These are phyloP conservation scores for Okapia johnstoni DNA, from an alignment of 2,113 vertebrate genomes.

Conservation along the genomic window DNA sequence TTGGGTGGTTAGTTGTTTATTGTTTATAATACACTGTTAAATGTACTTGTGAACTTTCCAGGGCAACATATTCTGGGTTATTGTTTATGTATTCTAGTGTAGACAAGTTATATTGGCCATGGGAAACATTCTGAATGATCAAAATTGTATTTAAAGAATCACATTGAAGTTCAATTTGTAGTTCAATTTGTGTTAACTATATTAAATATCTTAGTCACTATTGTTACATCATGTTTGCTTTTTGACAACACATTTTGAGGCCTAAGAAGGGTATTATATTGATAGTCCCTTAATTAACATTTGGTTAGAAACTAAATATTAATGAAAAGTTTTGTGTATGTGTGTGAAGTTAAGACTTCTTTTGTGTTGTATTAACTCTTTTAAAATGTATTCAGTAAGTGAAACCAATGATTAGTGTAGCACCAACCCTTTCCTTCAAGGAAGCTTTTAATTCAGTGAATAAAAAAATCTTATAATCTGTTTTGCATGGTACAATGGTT, in stretches of 20 bases:
- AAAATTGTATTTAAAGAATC: conserved; percentile 45
- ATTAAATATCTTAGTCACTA: conserved; percentile 45
- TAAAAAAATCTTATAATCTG: conserved; percentile 55
- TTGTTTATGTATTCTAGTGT: conserved; percentile 40
- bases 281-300: conserved; percentile 37
- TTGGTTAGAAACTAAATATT: conserved; percentile 50
- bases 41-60: conserved; percentile 7
- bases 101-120: conserved; percentile 55
- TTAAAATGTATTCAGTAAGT: conserved; percentile 6
- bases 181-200: conserved; percentile 32
- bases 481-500: conserved; percentile 75
- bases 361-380: conserved; percentile 34
- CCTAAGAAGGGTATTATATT: conserved; percentile 48
- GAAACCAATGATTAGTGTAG: conserved; percentile 54
- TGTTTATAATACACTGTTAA: conserved; percentile 29
- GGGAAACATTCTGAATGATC: conserved; percentile 33
- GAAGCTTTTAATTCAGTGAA: conserved; percentile 41
- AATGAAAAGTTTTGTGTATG: conserved; percentile 30
- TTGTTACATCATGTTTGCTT: conserved; percentile 45
- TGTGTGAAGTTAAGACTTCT: conserved; percentile 53
- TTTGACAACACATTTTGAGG: conserved; percentile 40
- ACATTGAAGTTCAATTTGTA: not conserved
- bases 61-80: not conserved
- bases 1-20: not conserved
- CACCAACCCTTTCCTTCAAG: conserved; percentile 53